Conservation (phyloP, 2,797 vertebrate species). For the Tiaroga cobitis region DNA sequence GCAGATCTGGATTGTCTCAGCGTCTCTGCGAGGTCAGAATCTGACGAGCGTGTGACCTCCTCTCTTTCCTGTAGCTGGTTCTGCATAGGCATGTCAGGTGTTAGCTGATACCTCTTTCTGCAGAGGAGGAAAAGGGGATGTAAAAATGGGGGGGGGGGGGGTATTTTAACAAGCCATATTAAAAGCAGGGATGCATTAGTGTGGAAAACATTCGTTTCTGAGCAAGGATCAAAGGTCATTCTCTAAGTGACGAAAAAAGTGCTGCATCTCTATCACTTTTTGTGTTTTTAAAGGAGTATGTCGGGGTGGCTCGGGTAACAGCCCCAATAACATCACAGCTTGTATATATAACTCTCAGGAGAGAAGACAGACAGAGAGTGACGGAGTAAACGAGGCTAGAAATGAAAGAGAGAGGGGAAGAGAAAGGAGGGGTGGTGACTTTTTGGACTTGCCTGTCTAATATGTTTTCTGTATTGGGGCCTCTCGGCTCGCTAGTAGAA, state of each 20-base stretch:
- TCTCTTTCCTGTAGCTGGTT: conserved; percentile 69
- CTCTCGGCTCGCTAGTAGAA: conserved; percentile 34
- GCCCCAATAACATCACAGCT: conserved; percentile 58
- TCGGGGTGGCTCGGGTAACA: conserved; percentile 52
- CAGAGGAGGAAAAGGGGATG: conserved; percentile 56
- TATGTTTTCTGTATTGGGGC: conserved; percentile 51
- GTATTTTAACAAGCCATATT: conserved; percentile 65
- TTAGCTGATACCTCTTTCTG: conserved; percentile 70
- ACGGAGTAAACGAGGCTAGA: conserved; percentile 1
- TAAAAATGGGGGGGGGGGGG: conserved; percentile 36
- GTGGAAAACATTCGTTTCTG: conserved; percentile 64
- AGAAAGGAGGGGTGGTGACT: background rate
- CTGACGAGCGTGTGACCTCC: conserved; percentile 65
- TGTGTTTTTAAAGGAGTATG: conserved; percentile 43
- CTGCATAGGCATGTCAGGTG: conserved; percentile 66
- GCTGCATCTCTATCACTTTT: conserved; percentile 43
- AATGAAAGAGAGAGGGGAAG: conserved; percentile 30
- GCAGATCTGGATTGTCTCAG: conserved; percentile 73
- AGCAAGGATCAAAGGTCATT: conserved; percentile 60
- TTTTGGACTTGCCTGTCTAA: conserved; percentile 42
- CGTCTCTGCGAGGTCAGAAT: conserved; percentile 64
- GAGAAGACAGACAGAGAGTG: conserved; percentile 26
- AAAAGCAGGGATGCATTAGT: conserved; percentile 65
- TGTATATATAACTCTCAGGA: conserved; percentile 52
- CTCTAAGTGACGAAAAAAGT: conserved; percentile 64